These are phyloP conservation scores for Furcifer pardalis DNA, from an alignment of 2,797 vertebrate genomes.

Conservation along the genomic window DNA sequence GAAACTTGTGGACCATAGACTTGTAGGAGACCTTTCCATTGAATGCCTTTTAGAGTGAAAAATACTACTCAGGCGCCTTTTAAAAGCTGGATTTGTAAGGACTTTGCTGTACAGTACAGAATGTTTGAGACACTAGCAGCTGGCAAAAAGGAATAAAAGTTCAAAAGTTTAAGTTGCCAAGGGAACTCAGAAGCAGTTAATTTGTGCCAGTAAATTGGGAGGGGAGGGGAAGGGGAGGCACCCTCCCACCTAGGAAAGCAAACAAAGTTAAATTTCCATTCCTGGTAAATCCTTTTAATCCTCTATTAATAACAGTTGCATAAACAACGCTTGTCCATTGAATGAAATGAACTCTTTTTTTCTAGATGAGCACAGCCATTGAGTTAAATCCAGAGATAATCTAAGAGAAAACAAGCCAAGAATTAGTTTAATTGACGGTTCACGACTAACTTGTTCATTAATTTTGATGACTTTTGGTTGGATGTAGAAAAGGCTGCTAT, in stretches of 20 bases:
- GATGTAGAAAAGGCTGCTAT: background rate
- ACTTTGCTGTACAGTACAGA: background rate
- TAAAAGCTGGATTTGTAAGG: constrained; percentile 52
- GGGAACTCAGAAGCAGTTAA: constrained; percentile 39
- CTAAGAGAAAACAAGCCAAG: constrained; percentile 21
- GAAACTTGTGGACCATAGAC: background rate
- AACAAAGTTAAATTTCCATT: constrained; percentile 38
- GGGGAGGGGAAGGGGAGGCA: background rate
- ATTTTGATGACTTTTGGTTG: fast-evolving
- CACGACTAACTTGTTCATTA: background rate
- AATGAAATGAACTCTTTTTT: constrained; percentile 1
- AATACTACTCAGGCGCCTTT: constrained; percentile 44
- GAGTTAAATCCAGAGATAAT: constrained; percentile 1
- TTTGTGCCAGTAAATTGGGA: constrained; percentile 12
- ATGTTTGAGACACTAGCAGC: constrained; percentile 29
- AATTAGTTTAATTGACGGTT: background rate
- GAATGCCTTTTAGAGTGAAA: constrained; percentile 12
- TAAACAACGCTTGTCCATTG: constrained; percentile 36
- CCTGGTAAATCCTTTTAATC: constrained; percentile 16
- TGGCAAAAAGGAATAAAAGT: constrained; percentile 54
- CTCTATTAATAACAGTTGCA: constrained; percentile 59
- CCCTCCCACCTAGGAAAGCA: constrained; percentile 51
- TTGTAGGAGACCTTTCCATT: constrained; percentile 10
- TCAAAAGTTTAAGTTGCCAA: constrained; percentile 31
- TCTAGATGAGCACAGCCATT: constrained; percentile 27